Evolutionary conservation across 2,888 invertebrate species (phyloP).

Genomic region (Melipona beecheii): DNA sequence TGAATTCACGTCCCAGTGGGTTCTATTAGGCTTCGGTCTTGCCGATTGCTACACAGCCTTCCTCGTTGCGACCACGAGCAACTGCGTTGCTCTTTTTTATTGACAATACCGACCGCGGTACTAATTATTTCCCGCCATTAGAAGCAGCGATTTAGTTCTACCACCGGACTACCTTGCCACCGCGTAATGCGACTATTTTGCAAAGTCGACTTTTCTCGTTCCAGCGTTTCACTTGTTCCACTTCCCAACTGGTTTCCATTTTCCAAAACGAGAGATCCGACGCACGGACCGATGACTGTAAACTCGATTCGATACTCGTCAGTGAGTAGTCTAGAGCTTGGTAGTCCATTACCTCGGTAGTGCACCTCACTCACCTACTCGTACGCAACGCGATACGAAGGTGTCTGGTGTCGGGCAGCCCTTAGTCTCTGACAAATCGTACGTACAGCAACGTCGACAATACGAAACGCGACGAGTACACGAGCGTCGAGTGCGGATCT

Average conservation of each 20-base stretch:
- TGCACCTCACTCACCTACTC: too few species aligned
- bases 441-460: slow-evolving; percentile 56
- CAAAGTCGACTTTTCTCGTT: slow-evolving; percentile 46
- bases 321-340: too few species aligned
- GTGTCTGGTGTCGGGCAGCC: slow-evolving; percentile 31
- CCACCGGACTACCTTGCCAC: slow-evolving; percentile 32
- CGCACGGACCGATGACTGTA: slow-evolving; percentile 36
- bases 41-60: slow-evolving; percentile 44
- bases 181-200: slow-evolving; percentile 48
- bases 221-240: slow-evolving; percentile 14
- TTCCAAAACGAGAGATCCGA: slow-evolving; percentile 37
- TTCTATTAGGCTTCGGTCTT: slow-evolving; percentile 63
- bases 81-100: slow-evolving; percentile 50
- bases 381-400: not conserved
- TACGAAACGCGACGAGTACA: slow-evolving; percentile 47
- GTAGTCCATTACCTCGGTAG: too few species aligned
- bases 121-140: slow-evolving; percentile 67
- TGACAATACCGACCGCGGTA: slow-evolving; percentile 55
- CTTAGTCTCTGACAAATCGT: slow-evolving; percentile 58
- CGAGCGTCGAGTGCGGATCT: slow-evolving; percentile 38
- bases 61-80: slow-evolving; percentile 45
- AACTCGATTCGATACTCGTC: slow-evolving; percentile 6
- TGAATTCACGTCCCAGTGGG: slow-evolving; percentile 65
- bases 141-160: slow-evolving; percentile 37
- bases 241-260: slow-evolving; percentile 49